These are phyloP conservation scores for Rhagophthalmus giganteus DNA, from an alignment of 2,888 invertebrate species.

Conservation along the genomic window DNA sequence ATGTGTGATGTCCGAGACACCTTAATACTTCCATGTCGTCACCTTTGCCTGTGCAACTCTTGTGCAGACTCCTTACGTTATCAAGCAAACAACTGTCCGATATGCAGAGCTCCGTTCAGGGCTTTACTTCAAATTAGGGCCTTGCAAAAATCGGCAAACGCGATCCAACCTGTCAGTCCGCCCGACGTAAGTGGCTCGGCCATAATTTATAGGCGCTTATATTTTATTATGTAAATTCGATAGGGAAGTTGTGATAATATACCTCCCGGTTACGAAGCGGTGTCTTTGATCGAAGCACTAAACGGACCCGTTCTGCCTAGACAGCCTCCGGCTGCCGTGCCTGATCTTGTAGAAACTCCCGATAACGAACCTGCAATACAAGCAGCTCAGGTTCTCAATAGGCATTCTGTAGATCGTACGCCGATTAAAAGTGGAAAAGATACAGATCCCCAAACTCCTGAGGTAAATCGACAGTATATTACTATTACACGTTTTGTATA, in stretches of 20 bases:
- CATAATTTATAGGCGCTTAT: too few species aligned
- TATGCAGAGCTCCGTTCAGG: conserved; percentile 97
- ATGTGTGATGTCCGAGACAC: conserved; percentile 99
- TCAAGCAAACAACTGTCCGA: conserved; percentile 98
- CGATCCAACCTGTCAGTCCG: conserved; percentile 60
- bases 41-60: conserved; percentile 94
- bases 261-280: conserved; percentile 90
- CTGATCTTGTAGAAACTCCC: conserved; percentile 59
- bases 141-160: conserved; percentile 72
- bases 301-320: conserved; percentile 82
- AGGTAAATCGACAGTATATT: conserved; percentile 50
- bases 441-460: conserved; percentile 57
- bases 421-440: conserved; percentile 53
- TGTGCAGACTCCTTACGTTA: conserved; percentile 97
- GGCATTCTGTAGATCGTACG: conserved; percentile 58
- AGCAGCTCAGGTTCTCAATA: conserved; percentile 71
- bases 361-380: conserved; percentile 68
- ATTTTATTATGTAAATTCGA: conserved; percentile 1
- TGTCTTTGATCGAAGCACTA: conserved; percentile 91
- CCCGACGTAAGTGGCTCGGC: conserved; percentile 69
- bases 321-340: conserved; percentile 53
- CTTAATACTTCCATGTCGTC: conserved; percentile 93
- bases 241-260: conserved; percentile 80
- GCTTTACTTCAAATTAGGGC: conserved; percentile 95
- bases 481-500: not conserved